A percentile compares a stretch with the other conserved stretches of the same genome.
Conservation (phyloP, 2,888 invertebrate species). For the Protonemura montana region DNA sequence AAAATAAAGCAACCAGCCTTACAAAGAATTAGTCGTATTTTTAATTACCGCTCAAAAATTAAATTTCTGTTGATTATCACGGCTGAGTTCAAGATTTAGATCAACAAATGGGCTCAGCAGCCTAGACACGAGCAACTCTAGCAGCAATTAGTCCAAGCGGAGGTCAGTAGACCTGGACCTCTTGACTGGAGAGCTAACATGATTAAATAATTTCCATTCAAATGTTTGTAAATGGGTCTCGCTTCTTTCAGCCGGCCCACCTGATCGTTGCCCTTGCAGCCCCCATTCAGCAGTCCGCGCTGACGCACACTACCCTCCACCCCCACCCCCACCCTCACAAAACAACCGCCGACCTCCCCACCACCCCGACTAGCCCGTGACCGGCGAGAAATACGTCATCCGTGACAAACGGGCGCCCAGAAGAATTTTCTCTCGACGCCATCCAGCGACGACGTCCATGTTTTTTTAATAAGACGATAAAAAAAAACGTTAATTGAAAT, state of each 20-base stretch:
- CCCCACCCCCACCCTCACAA: neutral
- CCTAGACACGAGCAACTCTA: too few relatives aligned
- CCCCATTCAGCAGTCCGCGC: neutral
- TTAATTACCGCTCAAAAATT: too few relatives aligned
- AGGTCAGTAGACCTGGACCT: too few relatives aligned
- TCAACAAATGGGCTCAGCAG: too few relatives aligned
- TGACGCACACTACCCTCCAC: neutral
- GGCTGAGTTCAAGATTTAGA: too few relatives aligned
- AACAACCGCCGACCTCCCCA: neutral
- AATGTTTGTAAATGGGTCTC: neutral
- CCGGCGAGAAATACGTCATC: neutral
- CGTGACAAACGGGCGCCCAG: neutral
- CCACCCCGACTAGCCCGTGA: neutral
- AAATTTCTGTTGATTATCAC: too few relatives aligned
- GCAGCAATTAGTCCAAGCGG: too few relatives aligned
- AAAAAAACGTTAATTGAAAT: slow-evolving; percentile 12
- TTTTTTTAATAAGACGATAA: slow-evolving; percentile 3
- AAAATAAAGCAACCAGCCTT: too few relatives aligned
- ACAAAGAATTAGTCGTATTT: too few relatives aligned
- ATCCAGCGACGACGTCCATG: neutral
- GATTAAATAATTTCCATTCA: neutral
- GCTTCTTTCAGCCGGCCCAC: neutral
- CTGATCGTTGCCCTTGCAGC: neutral
- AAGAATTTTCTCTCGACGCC: neutral
- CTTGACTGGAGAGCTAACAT: neutral